These are phyloP conservation scores for Parnassius smintheus DNA, from an alignment of 2,888 invertebrate species.

Conservation along the genomic window DNA sequence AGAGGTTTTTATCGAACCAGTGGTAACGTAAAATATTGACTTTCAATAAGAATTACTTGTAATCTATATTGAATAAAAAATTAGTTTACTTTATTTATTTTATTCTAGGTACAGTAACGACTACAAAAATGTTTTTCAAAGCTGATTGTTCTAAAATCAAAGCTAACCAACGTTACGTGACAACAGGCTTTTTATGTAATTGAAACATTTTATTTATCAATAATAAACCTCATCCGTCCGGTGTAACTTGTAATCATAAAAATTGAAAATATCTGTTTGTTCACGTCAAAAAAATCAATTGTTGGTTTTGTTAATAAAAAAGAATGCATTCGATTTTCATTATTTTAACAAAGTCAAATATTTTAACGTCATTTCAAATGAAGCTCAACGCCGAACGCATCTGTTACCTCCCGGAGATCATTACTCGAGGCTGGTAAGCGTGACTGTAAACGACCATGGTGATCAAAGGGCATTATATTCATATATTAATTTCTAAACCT, in stretches of 20 bases:
- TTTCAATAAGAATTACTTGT: no score
- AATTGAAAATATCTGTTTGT: neutral
- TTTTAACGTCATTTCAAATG: slow-evolving; percentile 24
- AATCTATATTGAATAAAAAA: no score
- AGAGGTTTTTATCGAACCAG: no score
- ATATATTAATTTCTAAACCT: slow-evolving; percentile 14
- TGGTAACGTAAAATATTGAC: no score
- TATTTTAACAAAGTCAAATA: slow-evolving; percentile 15
- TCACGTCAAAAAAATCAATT: neutral
- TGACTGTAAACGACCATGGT: slow-evolving; percentile 24
- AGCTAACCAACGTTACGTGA: neutral
- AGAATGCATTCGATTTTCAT: slow-evolving; percentile 2
- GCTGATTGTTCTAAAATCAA: neutral
- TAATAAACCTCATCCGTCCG: neutral
- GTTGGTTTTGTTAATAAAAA: neutral
- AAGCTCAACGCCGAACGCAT: slow-evolving; percentile 19
- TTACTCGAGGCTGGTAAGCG: slow-evolving; percentile 19
- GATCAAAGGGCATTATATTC: slow-evolving; percentile 19
- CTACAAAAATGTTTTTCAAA: neutral
- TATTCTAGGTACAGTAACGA: no score
- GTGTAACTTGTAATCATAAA: neutral
- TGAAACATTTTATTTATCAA: neutral
- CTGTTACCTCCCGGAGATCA: slow-evolving; percentile 18
- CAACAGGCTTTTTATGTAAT: neutral
- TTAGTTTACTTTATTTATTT: no score